phyloP scores from a whole-genome alignment of 2,113 vertebrate species.

The Propithecus coquereli region DNA sequence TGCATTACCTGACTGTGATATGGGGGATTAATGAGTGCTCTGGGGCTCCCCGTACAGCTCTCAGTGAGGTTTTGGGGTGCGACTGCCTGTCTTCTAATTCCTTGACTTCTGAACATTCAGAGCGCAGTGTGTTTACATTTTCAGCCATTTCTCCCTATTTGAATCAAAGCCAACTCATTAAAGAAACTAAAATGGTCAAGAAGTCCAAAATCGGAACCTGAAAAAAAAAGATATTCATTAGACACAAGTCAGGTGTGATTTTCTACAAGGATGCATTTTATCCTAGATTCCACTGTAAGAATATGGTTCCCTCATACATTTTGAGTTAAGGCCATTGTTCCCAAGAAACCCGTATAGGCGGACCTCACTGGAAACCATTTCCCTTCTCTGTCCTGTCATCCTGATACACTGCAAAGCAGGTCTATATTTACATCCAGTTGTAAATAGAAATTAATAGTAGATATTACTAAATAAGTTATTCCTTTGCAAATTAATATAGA shows the following conservation, averaged over 20 bases:
- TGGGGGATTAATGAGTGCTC: accelerated
- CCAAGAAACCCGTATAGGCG: neutral
- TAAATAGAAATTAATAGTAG: slow-evolving; percentile 52
- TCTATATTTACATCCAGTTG: slow-evolving; percentile 3
- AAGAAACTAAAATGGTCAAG: neutral
- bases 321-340: neutral
- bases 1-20: accelerated
- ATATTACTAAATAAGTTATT: slow-evolving; percentile 30
- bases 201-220: neutral
- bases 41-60: accelerated
- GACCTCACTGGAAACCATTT: neutral
- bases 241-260: neutral
- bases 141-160: neutral
- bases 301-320: neutral
- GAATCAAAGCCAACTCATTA: neutral
- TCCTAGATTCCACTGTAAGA: neutral
- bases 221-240: slow-evolving; percentile 6
- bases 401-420: neutral
- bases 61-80: neutral
- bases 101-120: neutral
- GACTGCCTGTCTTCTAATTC: neutral
- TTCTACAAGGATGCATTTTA: neutral
- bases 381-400: neutral
- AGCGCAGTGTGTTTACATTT: neutral
- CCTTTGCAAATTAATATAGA: neutral